Evolutionary conservation across 2,888 invertebrate genomes (phyloP).

Genomic region (Eurytoma californica): DNA sequence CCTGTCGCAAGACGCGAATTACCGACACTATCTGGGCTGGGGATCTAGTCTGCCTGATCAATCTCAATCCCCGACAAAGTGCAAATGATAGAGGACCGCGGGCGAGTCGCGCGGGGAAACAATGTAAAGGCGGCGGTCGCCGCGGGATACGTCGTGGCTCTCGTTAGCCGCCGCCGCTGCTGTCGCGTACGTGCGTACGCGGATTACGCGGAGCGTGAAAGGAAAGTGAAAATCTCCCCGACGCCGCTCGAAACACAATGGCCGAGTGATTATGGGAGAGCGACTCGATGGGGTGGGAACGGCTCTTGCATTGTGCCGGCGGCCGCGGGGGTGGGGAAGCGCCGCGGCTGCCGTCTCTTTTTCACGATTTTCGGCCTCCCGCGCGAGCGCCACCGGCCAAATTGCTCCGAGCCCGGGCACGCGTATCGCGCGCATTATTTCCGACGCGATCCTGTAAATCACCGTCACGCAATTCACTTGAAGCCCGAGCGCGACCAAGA

Average conservation of each 20-base stretch:
- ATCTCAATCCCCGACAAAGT: too few relatives aligned
- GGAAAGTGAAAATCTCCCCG: conserved; percentile 9
- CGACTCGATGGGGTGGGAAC: background rate
- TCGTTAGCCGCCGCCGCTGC: background rate
- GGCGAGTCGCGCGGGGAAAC: too few relatives aligned
- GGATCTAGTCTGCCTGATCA: too few relatives aligned
- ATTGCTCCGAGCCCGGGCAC: conserved; percentile 12
- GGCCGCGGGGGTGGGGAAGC: background rate
- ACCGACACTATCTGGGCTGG: too few relatives aligned
- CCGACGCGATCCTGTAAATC: conserved; percentile 21
- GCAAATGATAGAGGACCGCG: too few relatives aligned
- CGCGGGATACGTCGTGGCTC: background rate
- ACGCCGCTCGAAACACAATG: conserved; percentile 17
- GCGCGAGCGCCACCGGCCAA: background rate
- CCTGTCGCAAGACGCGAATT: too few relatives aligned
- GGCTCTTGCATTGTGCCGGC: background rate
- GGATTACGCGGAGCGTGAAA: background rate
- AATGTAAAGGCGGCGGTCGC: too few relatives aligned
- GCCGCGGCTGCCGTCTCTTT: background rate
- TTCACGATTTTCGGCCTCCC: background rate
- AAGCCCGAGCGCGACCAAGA: background rate
- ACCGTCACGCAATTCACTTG: conserved; percentile 20
- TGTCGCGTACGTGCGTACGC: background rate
- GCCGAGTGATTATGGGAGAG: conserved; percentile 15
- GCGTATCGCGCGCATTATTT: background rate